Evolutionary conservation across 1,140 invertebrate genomes (phyloP), one percentile per base, ranked within the genome.

Genomic region (Philotrypesis tridentata): DNA sequence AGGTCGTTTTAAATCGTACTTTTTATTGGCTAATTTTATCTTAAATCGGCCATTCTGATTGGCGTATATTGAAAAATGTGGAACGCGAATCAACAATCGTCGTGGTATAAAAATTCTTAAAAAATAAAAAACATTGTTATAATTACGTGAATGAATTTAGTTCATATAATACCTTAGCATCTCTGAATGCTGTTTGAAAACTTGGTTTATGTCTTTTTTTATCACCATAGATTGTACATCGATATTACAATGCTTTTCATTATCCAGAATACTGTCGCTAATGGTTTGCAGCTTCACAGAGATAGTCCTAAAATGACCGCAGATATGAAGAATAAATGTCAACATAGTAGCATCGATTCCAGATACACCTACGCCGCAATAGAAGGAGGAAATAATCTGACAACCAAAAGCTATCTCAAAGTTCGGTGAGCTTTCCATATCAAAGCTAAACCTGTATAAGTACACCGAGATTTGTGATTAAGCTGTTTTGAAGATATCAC

Each of bases 281-380:
- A 84, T 82, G 14, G 60, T 63, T 8, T 8, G 29, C 6, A 83
- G 29, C 71, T 79, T 79, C 0, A 25, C 60, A 11, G 40, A 33
- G 7, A 85, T 80, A 7, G 84, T 48, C 71, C 48, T 68, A 55
- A 86, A 86, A 61, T 87, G 86, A 12, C 82, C 85, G 55, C 78
- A 83, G 17, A 86, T 23, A 31, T 87, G 83, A 5, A 86, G 40
- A 43, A 86, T 76, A 14, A 83, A 82, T 3, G 85, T 84, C 17
- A 86, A 29, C 17, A 82, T 29, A 82, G 70, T 61, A 27, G 74
- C 3, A 3, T 75, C 82, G n/a, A 72, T 31, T 21, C 55, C 48
- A 1, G 74, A 27, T 0, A 27, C 55, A 23, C 70, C 33, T 3
- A 31, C 23, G 23, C 43, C 71, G 67, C 73, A n/a, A 74, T 2